Base-by-base conservation (phyloP, 2,797 vertebrate species). In the Remorina albescens region DNA sequence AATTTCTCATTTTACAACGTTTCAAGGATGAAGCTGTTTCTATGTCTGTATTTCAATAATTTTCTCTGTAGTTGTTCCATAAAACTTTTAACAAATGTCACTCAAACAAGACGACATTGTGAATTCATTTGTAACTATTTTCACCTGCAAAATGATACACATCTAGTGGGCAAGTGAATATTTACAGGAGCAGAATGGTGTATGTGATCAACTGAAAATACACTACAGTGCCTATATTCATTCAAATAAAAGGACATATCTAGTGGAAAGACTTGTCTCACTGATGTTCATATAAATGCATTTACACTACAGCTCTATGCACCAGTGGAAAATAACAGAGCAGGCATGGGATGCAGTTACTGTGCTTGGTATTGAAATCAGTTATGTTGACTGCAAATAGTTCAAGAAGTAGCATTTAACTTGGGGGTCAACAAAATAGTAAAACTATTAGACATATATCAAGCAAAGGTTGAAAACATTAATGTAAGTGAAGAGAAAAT, bases 401-500 rank as follows among this genome's bases (percentile, higher is more conserved):
- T n/a, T n/a, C n/a, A 42, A n/a, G 25, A 53, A 44, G 23, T 6
- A 37, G n/a, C 32, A 37, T n/a, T 1, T 37, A 55, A 50, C 21
- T 13, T 19, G 55, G 15, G 28, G 44, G 8, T 53, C 1, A 5
- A 56, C 4, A 50, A 63, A 23, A 28, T 12, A 26, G 42, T 13
- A 23, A 37, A 23, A 56, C 21, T 0, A 61, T 10, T 11, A 21
- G 44, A 51, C 15, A 56, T 36, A 65, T 16, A 37, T 9, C 18
- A n/a, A n/a, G n/a, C n/a, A n/a, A n/a, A n/a, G 1, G 7, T 34
- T 65, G 25, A 56, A 79, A 21, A 57, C 39, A 28, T 32, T 36
- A 30, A 19, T 36, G 2, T 23, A 2, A 39, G 46, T 19, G 26
- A 58, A 19, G 60, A 68, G 21, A 61, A 75, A 62, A 26, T 12